A percentile compares a stretch with the other conserved stretches of the same genome.
These are phyloP conservation scores for Brachyptera risi DNA, from an alignment of 2,888 invertebrate species.

Conservation along the genomic window DNA sequence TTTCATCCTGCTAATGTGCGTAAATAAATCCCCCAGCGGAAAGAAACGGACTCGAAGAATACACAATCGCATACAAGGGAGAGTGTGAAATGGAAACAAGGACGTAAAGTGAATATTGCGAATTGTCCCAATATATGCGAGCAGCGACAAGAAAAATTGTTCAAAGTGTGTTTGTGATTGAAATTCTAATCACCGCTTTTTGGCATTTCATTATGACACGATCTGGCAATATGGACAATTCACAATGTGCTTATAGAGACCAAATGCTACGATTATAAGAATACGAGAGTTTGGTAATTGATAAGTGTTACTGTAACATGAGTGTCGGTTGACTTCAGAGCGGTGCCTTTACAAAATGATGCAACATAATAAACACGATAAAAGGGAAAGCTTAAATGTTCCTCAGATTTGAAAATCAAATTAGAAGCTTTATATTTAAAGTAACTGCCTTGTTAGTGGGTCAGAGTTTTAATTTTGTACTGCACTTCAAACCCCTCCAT, in stretches of 20 bases:
- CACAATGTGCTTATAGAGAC: too few species aligned
- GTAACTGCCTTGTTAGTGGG: conserved; percentile 20
- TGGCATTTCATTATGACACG: too few species aligned
- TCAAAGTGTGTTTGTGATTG: neutral
- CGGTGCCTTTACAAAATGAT: conserved; percentile 14
- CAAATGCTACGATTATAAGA: too few species aligned
- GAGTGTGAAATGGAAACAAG: neutral
- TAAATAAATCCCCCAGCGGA: conserved; percentile 3
- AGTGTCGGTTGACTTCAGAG: neutral
- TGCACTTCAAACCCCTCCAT: conserved; percentile 5
- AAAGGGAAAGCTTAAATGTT: neutral
- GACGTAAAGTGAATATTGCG: neutral
- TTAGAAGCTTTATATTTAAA: conserved; percentile 3
- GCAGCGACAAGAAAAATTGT: neutral
- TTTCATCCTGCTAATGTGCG: conserved; percentile 6
- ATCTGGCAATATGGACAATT: too few species aligned
- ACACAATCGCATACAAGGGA: neutral
- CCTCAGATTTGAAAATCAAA: neutral
- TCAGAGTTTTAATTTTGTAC: conserved; percentile 24
- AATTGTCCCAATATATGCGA: neutral
- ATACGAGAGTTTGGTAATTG: conserved; percentile 1
- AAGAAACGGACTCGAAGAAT: neutral
- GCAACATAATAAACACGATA: neutral
- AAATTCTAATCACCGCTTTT: neutral
- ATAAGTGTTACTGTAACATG: neutral